Base-by-base conservation (phyloP, 2,113 vertebrate genomes). In the Cottus gobio region DNA sequence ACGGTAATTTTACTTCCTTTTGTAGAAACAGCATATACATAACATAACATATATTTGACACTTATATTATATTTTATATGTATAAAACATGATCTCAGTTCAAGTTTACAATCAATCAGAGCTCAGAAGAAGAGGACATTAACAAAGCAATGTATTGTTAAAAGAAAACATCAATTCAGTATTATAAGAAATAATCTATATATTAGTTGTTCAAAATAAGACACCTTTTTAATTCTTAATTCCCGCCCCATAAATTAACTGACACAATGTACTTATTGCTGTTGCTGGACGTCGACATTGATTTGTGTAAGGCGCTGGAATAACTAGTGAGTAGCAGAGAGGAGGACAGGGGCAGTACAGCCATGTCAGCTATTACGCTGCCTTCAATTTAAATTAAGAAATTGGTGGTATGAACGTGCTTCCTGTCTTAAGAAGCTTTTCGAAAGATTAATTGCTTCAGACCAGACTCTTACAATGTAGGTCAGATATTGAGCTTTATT, bases 361-460 rank as follows among this genome's bases (percentile, higher is more conserved):
- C 79, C 24, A 34, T 58, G 34, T 87, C 71, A 84, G 71, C 76
- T 62, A 60, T 83, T 83, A 82, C 48, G 26, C 36, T 76, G 57
- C 50, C 61, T 85, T 86, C 71, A 71, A 22, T 78, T 73, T 82
- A 74, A 82, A 86, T 90, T 77, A 77, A 78, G 71, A 73, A 84
- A 79, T 24, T 54, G 60, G 31, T 56, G 30, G 36, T 73, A 74
- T 50, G 65, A 31, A 56, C 80, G 80, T 77, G 71, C 58, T 62
- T 79, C 65, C 50, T 83, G 70, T 87, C 71, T 83, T 90, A 84
- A 90, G 84, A 85, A 81, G 83, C 89, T 88, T 91, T 92, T 81
- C 65, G 5, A 84, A 86, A 90, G 79, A 93, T 87, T 65, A 90
- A 89, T 90, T 89, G 75, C 76, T 61, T 81, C 73, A 66, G 72